Base-by-base conservation (phyloP, 2,113 vertebrate species). In the Onychostruthus taczanowskii region DNA sequence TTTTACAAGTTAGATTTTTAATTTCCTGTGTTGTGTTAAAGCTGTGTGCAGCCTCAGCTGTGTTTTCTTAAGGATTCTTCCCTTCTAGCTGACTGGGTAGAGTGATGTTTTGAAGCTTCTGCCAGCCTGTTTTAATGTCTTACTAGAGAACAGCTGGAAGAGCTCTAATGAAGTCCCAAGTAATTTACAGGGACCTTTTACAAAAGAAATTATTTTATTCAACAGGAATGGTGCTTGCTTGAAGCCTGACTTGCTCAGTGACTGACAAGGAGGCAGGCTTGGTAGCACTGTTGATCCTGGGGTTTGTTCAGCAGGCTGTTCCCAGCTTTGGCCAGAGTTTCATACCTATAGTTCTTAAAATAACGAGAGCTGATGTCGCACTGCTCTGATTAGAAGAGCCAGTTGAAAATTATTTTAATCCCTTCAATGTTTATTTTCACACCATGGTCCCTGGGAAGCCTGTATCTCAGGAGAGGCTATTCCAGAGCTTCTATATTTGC, bases 1-100 rank as follows among this genome's bases (percentile, higher is more conserved):
- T 88, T 95, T 89, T 75, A 55, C 20, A 93, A 95, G 75, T 90
- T 67, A 74, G 92, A 63, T 73, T 90, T 96, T 95, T 93, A 79
- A 97, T 96, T 97, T 97, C 97, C 97, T 95, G 89, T 96, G 85
- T 92, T 91, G 70, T 73, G 93, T 93, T 95, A 92, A 89, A 96
- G 87, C 81, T 52, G 77, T 56, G 74, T 89, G 72, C 81, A 81
- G 4, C 90, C 91, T 93, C 83, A 75, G 94, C 89, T 94, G 83
- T 97, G 91, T 96, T 96, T 97, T 96, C 88, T 23, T 88, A 97
- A 97, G 94, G 56, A 95, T 96, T 97, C 91, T 69, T 94, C 67
- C 81, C 88, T 87, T 88, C 64, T 90, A 79, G 90, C 85, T 84
- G 84, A 44, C 61, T 80, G 67, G 59, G 67, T 87, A 93, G 83